Base-by-base conservation (phyloP, 2,888 invertebrate species). In the Argyresthia goedartella region DNA sequence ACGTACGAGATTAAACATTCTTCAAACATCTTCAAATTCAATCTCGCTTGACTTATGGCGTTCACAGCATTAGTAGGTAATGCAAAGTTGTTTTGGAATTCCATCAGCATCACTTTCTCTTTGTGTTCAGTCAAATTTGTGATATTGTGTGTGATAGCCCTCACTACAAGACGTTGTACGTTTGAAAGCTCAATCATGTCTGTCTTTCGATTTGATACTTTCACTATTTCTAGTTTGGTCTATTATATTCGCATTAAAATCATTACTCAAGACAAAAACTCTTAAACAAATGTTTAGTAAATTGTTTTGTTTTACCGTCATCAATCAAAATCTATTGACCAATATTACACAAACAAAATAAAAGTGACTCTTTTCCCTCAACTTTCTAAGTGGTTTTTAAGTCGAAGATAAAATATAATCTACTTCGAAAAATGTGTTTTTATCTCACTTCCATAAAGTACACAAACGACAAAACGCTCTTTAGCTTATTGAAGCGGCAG, bases 61-160 rank as follows among this genome's bases (percentile, higher is more conserved):
- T 25, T 25, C 25, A 25, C 25, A 25, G 25, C 25, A 25, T 25
- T 25, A 25, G 25, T 25, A 25, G 25, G 25, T 25, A 25, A 25
- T 25, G 25, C 25, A 25, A 25, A 25, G 25, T 25, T 25, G 25
- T 25, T 25, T 25, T 25, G 25, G 25, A 25, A 25, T 25, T 25
- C 25, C 25, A 25, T 25, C 25, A 25, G 3, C 39, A 11, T 39
- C 42, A 73, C 82, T 84, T 82, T 84, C 80, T 64, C 60, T 50
- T 42, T 16, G 10, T 50, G 25, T 41, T 41, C 71, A 73, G 69
- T 75, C 74, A 72, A 76, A 74, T 66, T 66, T 70, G 67, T 66
- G 79, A 77, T 80, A 77, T 75, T 74, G 69, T 69, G 76, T 76
- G 72, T 70, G 65, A 71, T 81, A 80, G 76, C 71, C 67, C 68